A percentile compares a stretch with the other conserved stretches of the same genome.
phyloP scores from a whole-genome alignment of 92 coral and sea anemone species.

The Montipora capitata region DNA sequence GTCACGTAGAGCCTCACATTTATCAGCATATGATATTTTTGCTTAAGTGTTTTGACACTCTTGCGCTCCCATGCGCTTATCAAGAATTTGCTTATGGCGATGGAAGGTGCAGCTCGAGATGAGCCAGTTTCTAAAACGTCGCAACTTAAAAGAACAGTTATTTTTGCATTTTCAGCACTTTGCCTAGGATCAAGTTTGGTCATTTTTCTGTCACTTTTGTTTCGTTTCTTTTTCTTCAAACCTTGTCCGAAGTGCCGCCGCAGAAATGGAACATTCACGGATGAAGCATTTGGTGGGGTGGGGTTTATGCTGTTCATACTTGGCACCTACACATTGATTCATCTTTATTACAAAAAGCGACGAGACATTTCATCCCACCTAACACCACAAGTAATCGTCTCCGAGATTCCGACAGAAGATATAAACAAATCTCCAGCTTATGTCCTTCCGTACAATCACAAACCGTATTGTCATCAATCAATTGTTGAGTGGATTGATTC shows the following conservation, averaged over 20 bases:
- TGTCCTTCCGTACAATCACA: slow-evolving; percentile 6
- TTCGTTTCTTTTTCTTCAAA: background rate
- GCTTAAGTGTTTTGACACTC: background rate
- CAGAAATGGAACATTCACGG: background rate
- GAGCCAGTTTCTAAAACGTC: background rate
- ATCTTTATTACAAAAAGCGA: background rate
- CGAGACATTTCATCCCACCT: background rate
- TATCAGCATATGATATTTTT: no score
- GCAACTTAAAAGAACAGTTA: background rate
- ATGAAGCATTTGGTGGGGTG: background rate
- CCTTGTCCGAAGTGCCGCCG: background rate
- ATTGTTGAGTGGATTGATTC: background rate
- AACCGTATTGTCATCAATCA: slow-evolving; percentile 22
- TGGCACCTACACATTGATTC: background rate
- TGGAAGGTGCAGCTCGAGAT: background rate
- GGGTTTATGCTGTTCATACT: background rate
- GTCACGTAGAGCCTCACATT: background rate
- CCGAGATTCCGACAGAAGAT: slow-evolving; percentile 70
- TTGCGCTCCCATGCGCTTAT: background rate
- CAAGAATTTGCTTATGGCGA: background rate
- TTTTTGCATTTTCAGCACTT: background rate
- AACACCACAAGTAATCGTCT: slow-evolving; percentile 66
- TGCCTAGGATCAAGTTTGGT: background rate
- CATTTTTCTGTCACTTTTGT: background rate
- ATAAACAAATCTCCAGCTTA: slow-evolving; percentile 78